Conservation (phyloP, 2,797 vertebrate genomes). For the Chrosomus eos region DNA sequence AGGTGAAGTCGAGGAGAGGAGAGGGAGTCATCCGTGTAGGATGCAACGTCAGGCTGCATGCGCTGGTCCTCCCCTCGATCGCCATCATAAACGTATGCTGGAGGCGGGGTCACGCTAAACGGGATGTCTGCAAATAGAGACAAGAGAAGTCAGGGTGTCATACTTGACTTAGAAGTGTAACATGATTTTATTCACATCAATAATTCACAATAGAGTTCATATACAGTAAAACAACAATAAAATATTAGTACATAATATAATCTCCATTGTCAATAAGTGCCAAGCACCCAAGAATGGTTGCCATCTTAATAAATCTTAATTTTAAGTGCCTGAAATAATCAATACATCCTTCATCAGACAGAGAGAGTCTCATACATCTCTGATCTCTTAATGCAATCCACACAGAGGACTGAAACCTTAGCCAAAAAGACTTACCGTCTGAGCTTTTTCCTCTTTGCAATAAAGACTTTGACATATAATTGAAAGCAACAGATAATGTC, state of each 20-base stretch:
- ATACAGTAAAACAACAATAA: conserved; percentile 12
- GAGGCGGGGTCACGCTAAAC: conserved; percentile 80
- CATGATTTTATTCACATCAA: not conserved
- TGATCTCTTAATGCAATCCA: conserved; percentile 26
- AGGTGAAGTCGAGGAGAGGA: conserved; percentile 85
- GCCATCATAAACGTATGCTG: conserved; percentile 79
- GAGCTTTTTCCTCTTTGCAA: not conserved
- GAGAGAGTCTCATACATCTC: conserved; percentile 27
- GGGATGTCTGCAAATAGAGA: conserved; percentile 79
- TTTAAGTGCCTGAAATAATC: conserved; percentile 23
- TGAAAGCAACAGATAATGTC: conserved; percentile 31
- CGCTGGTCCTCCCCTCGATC: conserved; percentile 85
- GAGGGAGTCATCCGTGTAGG: conserved; percentile 85
- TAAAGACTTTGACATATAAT: conserved; percentile 40
- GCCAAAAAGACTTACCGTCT: conserved; percentile 8
- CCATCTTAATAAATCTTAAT: not conserved
- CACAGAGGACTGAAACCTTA: conserved; percentile 22
- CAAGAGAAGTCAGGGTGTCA: conserved; percentile 53
- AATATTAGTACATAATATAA: not conserved
- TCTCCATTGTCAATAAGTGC: not conserved
- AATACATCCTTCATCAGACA: conserved; percentile 7
- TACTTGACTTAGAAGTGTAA: not conserved
- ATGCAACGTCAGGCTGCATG: conserved; percentile 82
- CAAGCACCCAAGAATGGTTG: not conserved
- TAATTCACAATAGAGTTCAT: not conserved